These are phyloP conservation scores for Otolemur garnettii DNA, from an alignment of 2,113 vertebrate species.

Conservation along the genomic window DNA sequence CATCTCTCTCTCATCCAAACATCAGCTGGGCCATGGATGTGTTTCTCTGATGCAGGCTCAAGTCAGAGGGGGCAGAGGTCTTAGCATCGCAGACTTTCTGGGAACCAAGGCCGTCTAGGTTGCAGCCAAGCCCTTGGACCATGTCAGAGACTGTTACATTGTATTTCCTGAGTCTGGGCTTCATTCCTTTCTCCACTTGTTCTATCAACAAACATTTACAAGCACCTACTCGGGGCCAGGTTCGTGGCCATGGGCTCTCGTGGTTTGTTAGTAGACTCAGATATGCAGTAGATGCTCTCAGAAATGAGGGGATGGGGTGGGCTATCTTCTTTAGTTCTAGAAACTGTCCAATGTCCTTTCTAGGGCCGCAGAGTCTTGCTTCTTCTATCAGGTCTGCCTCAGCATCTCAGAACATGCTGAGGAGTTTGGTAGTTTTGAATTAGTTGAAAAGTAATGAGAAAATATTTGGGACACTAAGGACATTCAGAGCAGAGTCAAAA, in stretches of 20 bases:
- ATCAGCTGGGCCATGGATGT: not conserved
- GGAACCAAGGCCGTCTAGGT: not conserved
- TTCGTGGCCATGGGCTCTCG: not conserved
- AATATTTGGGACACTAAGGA: not conserved
- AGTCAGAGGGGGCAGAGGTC: not conserved
- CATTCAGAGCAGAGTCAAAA: slow-evolving; percentile 1
- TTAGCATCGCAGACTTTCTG: slow-evolving; percentile 14
- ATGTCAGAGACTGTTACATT: not conserved
- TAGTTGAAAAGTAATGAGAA: not conserved
- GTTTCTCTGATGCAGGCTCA: not conserved
- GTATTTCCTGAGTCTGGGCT: not conserved
- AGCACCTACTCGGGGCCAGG: not conserved
- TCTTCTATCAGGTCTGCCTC: not conserved
- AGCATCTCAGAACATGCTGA: not conserved
- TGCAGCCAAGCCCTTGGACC: not conserved
- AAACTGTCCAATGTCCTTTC: not conserved
- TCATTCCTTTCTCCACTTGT: not conserved
- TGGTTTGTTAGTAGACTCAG: not conserved
- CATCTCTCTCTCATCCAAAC: not conserved
- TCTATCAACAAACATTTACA: not conserved
- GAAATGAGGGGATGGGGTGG: not conserved
- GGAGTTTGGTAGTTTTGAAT: not conserved
- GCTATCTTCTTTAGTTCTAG: not conserved
- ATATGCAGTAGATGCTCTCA: not conserved
- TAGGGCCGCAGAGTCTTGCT: not conserved